Evolutionary conservation across 2,113 vertebrate species (phyloP).

Genomic region (Elephas maximus): DNA sequence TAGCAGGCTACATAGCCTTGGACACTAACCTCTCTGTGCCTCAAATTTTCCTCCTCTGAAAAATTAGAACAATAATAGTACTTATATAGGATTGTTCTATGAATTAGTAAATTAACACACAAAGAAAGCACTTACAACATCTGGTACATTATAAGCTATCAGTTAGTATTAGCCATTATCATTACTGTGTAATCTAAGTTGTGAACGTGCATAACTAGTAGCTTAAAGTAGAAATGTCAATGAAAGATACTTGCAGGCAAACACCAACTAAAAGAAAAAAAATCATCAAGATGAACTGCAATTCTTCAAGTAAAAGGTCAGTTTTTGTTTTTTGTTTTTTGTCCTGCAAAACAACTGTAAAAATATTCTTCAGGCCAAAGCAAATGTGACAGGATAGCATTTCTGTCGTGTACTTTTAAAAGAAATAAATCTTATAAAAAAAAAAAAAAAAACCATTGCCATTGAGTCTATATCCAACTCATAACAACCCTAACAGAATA

Average conservation of each 20-base stretch:
- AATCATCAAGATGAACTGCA: neutral
- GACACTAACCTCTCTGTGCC: neutral
- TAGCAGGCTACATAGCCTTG: neutral
- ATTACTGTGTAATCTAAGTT: neutral
- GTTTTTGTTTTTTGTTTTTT: neutral
- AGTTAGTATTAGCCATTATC: neutral
- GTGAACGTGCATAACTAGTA: neutral
- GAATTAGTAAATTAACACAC: neutral
- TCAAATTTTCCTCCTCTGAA: constrained; percentile 9
- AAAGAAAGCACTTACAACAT: neutral
- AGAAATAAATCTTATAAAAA: neutral
- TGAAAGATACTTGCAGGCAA: neutral
- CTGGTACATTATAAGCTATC: neutral
- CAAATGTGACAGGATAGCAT: neutral
- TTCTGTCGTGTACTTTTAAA: neutral
- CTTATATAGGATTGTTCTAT: neutral
- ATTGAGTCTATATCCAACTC: too few relatives aligned
- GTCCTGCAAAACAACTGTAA: neutral
- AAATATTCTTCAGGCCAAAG: neutral
- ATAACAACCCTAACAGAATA: too few relatives aligned
- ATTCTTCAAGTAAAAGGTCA: neutral
- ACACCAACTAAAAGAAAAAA: constrained; percentile 8
- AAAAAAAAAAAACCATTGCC: too few relatives aligned
- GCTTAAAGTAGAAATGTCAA: neutral
- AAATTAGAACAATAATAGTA: neutral